Evolutionary conservation across 1,140 invertebrate genomes (phyloP), one percentile per base, ranked within the genome.

Genomic region (Leptoteleia sp.): DNA sequence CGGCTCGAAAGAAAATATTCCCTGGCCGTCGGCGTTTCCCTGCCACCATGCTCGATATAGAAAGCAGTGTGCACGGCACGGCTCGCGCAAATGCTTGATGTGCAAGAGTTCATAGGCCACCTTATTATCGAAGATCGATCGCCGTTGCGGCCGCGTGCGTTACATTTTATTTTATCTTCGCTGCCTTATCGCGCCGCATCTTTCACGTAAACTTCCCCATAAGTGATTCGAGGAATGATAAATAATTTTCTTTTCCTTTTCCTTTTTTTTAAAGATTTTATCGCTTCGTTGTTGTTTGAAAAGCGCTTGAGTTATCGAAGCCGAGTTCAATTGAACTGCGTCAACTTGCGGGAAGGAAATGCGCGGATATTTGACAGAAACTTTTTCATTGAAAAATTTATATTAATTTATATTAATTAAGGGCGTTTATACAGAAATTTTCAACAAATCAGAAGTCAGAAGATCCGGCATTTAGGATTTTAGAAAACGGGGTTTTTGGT

Each of bases 1-100:
- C 68, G 76, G 57, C 65, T 79, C 68, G 76, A 59, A 82, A 81
- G 80, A 83, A 75, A 81, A 80, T 82, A 81, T 84, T 81, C 75
- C 68, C 75, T 50, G 48, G 50, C 59, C 70, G 16, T 55, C 71
- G 57, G 45, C 61, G 59, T 71, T 76, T 78, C 59, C 59, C 57
- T 62, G 72, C 67, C 71, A 62, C 78, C 59, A 55, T 45, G 55
- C 45, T 57, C 65, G 64, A 42, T 38, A 40, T 68, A 72, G 31
- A 43, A 57, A 62, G 72, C 61, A 62, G 72, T 54, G 27, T 67
- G 54, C 59, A 37, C 48, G 47, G n/a, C 48, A 35, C 29, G 17
- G 31, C 35, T n/a, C 29, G 31, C 25, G 42, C 62, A 61, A 67
- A 62, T 62, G 68, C 68, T 59, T 48, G 68, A 67, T 68, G 55